Conservation (phyloP, 1,140 invertebrate species). For the Tetraneura akinire region DNA sequence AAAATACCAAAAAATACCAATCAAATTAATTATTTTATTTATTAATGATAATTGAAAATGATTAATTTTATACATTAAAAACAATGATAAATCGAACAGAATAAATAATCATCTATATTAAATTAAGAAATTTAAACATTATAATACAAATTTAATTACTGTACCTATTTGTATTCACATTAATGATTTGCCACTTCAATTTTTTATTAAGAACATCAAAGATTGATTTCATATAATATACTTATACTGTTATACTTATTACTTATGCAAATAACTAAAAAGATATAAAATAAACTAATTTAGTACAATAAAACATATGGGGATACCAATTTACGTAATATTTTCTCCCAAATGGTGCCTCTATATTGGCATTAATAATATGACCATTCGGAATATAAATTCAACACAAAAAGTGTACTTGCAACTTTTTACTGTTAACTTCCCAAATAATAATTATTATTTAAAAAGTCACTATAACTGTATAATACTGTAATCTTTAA, state of each 20-base stretch:
- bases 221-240: constrained; percentile 16
- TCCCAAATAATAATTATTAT: background rate
- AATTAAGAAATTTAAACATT: background rate
- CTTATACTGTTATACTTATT: too few species aligned
- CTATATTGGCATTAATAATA: background rate
- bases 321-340: constrained; percentile 20
- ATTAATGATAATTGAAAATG: too few species aligned
- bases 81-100: background rate
- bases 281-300: constrained; percentile 26
- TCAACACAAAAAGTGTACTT: constrained; percentile 1
- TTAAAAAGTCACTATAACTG: too few species aligned
- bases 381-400: constrained; percentile 1
- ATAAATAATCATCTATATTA: constrained; percentile 19
- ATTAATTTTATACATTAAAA: too few species aligned
- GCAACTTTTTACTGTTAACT: constrained; percentile 3
- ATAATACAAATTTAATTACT: background rate
- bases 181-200: constrained; percentile 16
- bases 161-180: background rate
- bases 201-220: constrained; percentile 34
- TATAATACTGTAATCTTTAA: too few species aligned
- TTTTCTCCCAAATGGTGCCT: constrained; percentile 34
- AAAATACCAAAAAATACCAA: too few species aligned
- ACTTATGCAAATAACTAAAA: constrained; percentile 34
- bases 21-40: too few species aligned
- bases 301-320: background rate